Percentiles rank a stretch among this genome's conserved stretches.
phyloP scores from a whole-genome alignment of 2,888 invertebrate species.

The Cyaniris semiargus region DNA sequence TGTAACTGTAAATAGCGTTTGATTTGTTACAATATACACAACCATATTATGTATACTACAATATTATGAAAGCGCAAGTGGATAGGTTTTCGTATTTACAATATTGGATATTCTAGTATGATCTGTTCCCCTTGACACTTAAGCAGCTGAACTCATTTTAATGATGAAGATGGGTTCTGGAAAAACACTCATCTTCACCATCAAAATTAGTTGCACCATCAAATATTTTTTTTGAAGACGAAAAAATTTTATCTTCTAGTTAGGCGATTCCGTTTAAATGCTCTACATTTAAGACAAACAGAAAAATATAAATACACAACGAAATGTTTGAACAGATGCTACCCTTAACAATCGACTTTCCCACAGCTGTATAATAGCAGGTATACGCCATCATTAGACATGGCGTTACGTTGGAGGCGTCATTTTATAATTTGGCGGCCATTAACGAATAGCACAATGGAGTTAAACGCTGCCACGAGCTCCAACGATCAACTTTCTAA shows the following conservation, averaged over 20 bases:
- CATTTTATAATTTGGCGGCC: conserved; percentile 20
- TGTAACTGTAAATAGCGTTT: no score
- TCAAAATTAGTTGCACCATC: no score
- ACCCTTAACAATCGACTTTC: not conserved
- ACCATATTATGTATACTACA: no score
- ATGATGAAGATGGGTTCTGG: no score
- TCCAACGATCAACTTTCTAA: conserved; percentile 41
- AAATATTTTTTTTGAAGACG: no score
- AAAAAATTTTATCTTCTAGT: not conserved
- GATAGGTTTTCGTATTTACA: no score
- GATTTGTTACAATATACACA: no score
- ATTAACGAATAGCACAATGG: conserved; percentile 41
- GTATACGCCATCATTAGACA: conserved; percentile 19
- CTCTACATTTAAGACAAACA: not conserved
- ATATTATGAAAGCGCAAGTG: no score
- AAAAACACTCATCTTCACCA: no score
- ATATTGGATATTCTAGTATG: no score
- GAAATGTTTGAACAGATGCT: not conserved
- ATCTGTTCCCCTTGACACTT: no score
- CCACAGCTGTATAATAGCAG: not conserved
- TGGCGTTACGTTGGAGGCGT: not conserved
- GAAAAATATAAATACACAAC: not conserved
- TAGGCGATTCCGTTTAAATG: not conserved
- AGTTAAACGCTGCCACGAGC: conserved; percentile 21
- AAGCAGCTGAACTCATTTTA: no score